Percentiles rank a stretch among this genome's conserved stretches.
Evolutionary conservation across 2,113 vertebrate genomes (phyloP).

Genomic region (Gobius niger): DNA sequence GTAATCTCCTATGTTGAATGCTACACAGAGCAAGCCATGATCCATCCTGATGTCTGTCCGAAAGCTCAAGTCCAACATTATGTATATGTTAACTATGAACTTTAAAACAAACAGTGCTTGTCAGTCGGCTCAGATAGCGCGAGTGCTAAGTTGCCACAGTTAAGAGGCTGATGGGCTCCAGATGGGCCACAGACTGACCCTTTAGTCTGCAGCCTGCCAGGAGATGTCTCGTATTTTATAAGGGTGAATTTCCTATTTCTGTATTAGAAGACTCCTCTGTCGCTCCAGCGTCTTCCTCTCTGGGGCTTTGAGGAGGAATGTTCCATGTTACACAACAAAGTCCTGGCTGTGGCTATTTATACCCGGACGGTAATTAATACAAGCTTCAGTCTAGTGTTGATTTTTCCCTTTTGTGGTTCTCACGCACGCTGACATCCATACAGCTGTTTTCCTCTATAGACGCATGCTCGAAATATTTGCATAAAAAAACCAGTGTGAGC

Average conservation of each 20-base stretch:
- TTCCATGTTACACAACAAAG: constrained; percentile 56
- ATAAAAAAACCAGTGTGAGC: constrained; percentile 25
- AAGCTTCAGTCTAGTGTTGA: constrained; percentile 56
- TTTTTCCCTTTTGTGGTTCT: constrained; percentile 44
- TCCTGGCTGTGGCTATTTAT: constrained; percentile 71
- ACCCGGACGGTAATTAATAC: constrained; percentile 73
- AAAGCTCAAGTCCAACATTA: constrained; percentile 15
- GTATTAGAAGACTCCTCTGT: constrained; percentile 14
- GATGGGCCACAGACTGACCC: constrained; percentile 35
- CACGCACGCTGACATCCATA: constrained; percentile 46
- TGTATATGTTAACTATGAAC: constrained; percentile 28
- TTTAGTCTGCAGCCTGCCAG: constrained; percentile 3
- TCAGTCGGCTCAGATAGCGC: constrained; percentile 27
- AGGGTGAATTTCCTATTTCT: constrained; percentile 18
- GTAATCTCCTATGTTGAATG: constrained; percentile 28
- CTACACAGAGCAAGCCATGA: constrained; percentile 21
- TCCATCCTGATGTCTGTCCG: constrained; percentile 4
- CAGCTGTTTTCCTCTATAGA: constrained; percentile 37
- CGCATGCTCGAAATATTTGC: constrained; percentile 29
- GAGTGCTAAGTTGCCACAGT: constrained; percentile 13
- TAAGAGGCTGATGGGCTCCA: constrained; percentile 33
- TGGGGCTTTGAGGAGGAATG: constrained; percentile 58
- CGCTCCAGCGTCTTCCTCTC: constrained; percentile 27
- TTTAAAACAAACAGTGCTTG: constrained; percentile 37
- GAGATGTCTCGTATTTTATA: constrained; percentile 19